Evolutionary conservation across 2,797 vertebrate genomes (phyloP).

Genomic region (Neosilurus hyrtlii): DNA sequence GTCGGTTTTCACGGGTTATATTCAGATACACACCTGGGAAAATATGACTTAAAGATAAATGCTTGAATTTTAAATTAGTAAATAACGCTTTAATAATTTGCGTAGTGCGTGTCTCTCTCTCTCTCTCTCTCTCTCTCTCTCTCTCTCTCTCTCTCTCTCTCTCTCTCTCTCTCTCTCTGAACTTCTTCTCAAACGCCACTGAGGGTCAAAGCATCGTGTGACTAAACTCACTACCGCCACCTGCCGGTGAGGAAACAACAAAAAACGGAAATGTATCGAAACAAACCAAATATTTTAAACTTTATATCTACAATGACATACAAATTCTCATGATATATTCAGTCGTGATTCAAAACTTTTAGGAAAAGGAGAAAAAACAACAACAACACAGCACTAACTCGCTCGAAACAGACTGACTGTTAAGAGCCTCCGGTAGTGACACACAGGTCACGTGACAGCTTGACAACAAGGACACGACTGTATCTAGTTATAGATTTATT

Average conservation of each 20-base stretch:
- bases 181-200: constrained; percentile 4
- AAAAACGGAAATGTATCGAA: not conserved
- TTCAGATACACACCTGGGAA: constrained; percentile 7
- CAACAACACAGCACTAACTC: not conserved
- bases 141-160: not conserved
- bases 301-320: not conserved
- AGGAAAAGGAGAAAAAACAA: not conserved
- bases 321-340: not conserved
- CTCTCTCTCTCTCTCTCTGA: not conserved
- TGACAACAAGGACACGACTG: not conserved
- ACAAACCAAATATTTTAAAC: not conserved
- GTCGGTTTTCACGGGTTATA: not conserved
- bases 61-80: not conserved
- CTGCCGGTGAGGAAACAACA: not conserved
- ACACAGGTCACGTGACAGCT: constrained; percentile 29
- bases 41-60: not conserved
- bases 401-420: not conserved
- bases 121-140: not conserved
- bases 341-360: too few relatives aligned
- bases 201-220: not conserved
- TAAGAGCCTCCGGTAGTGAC: not conserved
- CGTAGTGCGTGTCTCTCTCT: not conserved
- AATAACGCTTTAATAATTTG: not conserved
- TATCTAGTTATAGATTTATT: not conserved
- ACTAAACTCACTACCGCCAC: not conserved